Base-by-base conservation (phyloP, 2,888 invertebrate genomes). In the Chironomus tentans region DNA sequence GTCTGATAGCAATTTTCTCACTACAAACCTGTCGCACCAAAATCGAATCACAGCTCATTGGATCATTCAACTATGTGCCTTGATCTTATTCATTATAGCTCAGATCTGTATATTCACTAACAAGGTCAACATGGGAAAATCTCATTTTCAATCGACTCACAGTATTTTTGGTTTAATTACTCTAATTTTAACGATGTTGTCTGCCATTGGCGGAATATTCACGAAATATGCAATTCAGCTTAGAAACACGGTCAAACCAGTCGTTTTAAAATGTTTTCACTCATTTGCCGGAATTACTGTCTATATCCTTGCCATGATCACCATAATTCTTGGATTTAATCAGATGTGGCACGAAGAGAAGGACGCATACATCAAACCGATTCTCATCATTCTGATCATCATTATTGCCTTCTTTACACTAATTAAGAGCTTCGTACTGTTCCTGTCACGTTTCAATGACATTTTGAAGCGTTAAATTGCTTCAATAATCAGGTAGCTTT, bases 101-200 rank as follows among this genome's bases (percentile, higher is more conserved):
- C 82, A 82, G 76, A 69, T 78, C 5, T 78, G 82, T 24, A 80
- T 81, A 24, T 78, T 80, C 50, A 77, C 81, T 13, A 81, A 80
- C 77, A 83, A 83, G 79, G 80, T 81, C 47, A 77, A 78, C 10
- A 77, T 78, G 3, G 80, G 81, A 46, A 82, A 81, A 76, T 61
- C 78, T 5, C 84, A 84, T 78, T 83, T 83, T 77, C 79, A 78
- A 28, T 80, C 81, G 3, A 82, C 82, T 81, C 84, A 84, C 77
- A 82, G 80, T 10, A 73, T 82, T 13, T 79, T 81, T 48, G 83
- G 84, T 2, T 77, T 83, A 4, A 78, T 81, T 12, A 80, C 80
- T 5, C 62, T 81, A 70, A 76, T 81, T 3, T 79, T 79, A 5
- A 80, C 79, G 21, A 76, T 81, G 46, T 79, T 80, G 5, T 78